A percentile compares a stretch with the other conserved stretches of the same genome.
Conservation (phyloP, 2,113 vertebrate species). For the Asarcornis scutulata region DNA sequence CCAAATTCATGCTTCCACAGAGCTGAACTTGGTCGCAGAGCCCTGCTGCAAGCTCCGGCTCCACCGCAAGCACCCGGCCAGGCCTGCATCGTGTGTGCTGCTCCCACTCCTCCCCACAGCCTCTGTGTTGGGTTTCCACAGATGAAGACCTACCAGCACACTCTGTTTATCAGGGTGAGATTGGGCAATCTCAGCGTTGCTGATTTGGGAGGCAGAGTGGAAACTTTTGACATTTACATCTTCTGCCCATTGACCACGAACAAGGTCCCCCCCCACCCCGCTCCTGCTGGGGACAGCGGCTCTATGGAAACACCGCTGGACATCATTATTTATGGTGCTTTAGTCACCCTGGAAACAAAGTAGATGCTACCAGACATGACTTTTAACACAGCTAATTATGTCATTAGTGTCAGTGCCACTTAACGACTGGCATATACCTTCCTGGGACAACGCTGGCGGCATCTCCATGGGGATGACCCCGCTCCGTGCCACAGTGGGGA, state of each 20-base stretch:
- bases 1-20: background rate
- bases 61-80: no score
- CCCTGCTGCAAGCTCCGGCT: background rate
- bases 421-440: background rate
- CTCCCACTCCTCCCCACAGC: background rate
- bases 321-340: background rate
- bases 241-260: background rate
- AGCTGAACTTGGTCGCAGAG: background rate
- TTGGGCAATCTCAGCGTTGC: fast-evolving
- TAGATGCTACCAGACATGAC: constrained; percentile 47
- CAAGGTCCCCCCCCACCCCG: background rate
- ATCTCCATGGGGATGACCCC: constrained; percentile 7
- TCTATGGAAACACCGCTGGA: constrained; percentile 6
- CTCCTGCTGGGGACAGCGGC: background rate
- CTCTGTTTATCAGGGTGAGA: fast-evolving
- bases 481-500: background rate
- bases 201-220: background rate
- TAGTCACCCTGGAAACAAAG: constrained; percentile 71
- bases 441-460: background rate
- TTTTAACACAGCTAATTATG: constrained; percentile 65
- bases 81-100: no score
- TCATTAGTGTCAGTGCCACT: constrained; percentile 57
- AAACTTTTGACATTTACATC: background rate
- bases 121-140: no score
- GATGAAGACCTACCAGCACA: background rate